Evolutionary conservation across 2,113 vertebrate genomes (phyloP).

Genomic region (Enhydra lutris): DNA sequence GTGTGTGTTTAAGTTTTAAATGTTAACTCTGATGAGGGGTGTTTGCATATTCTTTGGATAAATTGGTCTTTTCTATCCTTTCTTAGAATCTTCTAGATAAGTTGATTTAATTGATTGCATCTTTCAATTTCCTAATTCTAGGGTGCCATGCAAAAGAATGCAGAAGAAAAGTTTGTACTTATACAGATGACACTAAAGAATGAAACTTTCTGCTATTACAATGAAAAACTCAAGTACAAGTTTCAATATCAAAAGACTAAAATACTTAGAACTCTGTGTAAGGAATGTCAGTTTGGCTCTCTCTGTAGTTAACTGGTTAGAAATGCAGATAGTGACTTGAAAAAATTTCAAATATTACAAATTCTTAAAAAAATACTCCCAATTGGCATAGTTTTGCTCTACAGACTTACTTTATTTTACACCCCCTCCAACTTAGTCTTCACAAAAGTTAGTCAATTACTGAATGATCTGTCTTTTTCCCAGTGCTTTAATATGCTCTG

Average conservation of each 20-base stretch:
- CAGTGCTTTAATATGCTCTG: not conserved
- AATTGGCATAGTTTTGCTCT: not conserved
- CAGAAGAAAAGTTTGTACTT: not conserved
- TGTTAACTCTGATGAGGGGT: not conserved
- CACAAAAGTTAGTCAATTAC: not conserved
- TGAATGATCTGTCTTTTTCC: not conserved
- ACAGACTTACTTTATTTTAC: not conserved
- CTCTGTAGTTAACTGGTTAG: not conserved
- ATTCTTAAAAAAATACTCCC: not conserved
- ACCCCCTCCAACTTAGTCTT: not conserved
- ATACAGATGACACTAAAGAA: not conserved
- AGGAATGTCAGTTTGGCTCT: not conserved
- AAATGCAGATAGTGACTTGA: not conserved
- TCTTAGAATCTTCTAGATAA: not conserved
- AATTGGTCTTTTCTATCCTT: not conserved
- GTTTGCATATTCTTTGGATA: not conserved
- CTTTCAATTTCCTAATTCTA: conserved; percentile 27
- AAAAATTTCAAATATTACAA: not conserved
- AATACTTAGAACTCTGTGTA: not conserved
- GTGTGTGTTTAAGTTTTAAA: not conserved
- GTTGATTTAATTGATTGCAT: not conserved
- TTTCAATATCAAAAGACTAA: conserved; percentile 17
- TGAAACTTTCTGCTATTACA: not conserved
- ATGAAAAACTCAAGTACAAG: not conserved
- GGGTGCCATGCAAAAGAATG: not conserved